Evolutionary conservation across 2,888 invertebrate genomes (phyloP).

Genomic region (Sinodicranocentrus sp.): DNA sequence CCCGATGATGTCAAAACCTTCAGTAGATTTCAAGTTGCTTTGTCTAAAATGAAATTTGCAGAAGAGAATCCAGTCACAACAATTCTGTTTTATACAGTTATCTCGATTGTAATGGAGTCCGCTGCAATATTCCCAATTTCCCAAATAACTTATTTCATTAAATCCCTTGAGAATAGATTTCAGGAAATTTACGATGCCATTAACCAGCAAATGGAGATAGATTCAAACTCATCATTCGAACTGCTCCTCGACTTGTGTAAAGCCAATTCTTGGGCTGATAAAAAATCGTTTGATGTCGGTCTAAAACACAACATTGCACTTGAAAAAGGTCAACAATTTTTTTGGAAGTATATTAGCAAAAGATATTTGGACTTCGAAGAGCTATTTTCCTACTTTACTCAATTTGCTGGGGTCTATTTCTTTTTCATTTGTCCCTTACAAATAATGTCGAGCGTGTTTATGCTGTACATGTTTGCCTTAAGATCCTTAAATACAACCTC

Average conservation of each 20-base stretch:
- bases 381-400: slow-evolving; percentile 28
- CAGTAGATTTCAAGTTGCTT: neutral
- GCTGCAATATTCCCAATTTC: slow-evolving; percentile 16
- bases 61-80: neutral
- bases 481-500: too few relatives aligned
- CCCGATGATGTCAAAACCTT: neutral
- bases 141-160: slow-evolving; percentile 25
- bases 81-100: neutral
- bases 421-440: slow-evolving; percentile 42
- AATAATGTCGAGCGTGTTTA: slow-evolving; percentile 44
- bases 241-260: slow-evolving; percentile 13
- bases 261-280: slow-evolving; percentile 14
- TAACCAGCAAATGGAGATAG: neutral
- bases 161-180: slow-evolving; percentile 15
- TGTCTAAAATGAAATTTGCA: neutral
- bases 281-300: neutral
- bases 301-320: neutral
- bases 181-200: slow-evolving; percentile 5
- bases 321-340: neutral
- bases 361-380: slow-evolving; percentile 46
- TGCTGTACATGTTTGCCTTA: slow-evolving; percentile 40
- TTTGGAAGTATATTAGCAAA: slow-evolving; percentile 40
- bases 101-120: neutral
- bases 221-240: neutral
- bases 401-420: slow-evolving; percentile 51